Conservation (phyloP, 92 coral and sea anemone genomes). For the Porites lobata region DNA sequence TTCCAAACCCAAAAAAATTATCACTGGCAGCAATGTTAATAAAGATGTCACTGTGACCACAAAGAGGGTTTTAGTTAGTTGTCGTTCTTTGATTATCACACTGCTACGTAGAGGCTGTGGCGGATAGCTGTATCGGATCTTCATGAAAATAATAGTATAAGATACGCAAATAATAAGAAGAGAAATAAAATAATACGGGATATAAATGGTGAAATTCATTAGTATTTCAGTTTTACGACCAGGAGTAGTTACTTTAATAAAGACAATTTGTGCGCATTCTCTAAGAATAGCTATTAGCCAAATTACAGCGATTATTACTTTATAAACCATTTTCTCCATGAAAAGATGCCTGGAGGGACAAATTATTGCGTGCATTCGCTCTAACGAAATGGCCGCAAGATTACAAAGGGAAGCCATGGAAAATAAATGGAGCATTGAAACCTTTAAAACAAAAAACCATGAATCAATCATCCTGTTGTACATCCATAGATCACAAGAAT, state of each 20-base stretch:
- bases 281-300: background rate
- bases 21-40: background rate
- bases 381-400: background rate
- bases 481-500: background rate
- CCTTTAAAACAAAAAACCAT: background rate
- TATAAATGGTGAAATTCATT: background rate
- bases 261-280: slow-evolving; percentile 4
- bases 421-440: background rate
- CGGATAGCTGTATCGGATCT: background rate
- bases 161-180: slow-evolving; percentile 1
- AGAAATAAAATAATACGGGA: slow-evolving; percentile 1
- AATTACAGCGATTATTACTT: background rate
- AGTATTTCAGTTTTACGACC: background rate
- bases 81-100: background rate
- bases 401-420: background rate
- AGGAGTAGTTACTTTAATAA: background rate
- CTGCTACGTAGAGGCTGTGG: background rate
- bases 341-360: background rate
- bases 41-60: background rate
- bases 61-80: background rate
- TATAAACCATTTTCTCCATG: background rate
- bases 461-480: background rate
- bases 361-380: slow-evolving; percentile 3
- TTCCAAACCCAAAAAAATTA: background rate
- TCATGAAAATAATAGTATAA: background rate